Evolutionary conservation across 2,797 vertebrate species (phyloP), one percentile per base, ranked within the genome.

Genomic region (Neostethus bicornis): DNA sequence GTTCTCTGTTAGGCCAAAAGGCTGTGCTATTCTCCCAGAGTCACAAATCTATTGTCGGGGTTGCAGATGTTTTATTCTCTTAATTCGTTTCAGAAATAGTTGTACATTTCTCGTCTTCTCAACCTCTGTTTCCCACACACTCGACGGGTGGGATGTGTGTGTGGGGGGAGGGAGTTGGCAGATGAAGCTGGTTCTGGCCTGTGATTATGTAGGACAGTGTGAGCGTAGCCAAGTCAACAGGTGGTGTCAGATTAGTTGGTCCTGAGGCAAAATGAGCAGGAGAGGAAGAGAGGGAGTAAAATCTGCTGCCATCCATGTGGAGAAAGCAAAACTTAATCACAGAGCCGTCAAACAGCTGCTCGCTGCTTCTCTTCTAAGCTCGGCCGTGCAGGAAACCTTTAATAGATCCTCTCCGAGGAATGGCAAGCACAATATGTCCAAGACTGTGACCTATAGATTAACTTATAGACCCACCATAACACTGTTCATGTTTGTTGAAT

Each of bases 171-270:
- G 12, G 49, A 31, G 72, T 41, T 66, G 70, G 83, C 70, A 70
- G 80, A 64, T 57, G 66, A 71, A 73, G 71, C 55, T 67, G 12
- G 58, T 45, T 83, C 77, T 83, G 79, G 84, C 57, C 62, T 32
- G 37, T 48, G 48, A 72, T 78, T 75, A 67, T 73, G 70, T 78
- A 80, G 73, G 79, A 80, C 83, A 73, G 38, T 70, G 28, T 17
- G 43, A 85, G 67, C 26, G 54, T 11, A 61, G 75, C 88, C 79
- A 85, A 86, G 72, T 61, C 79, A 88, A 88, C 90, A 89, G 87
- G 87, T 89, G 89, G 78, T 72, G 61, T 83, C 75, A 75, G 80
- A 89, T 89, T 84, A 85, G 81, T 62, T 60, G 79, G 73, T 86
- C 67, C 69, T 80, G 66, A 76, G 71, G 84, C 46, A 66, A 75